Percentiles rank a stretch among this genome's conserved stretches.
These are phyloP conservation scores for Parus major DNA, from an alignment of 2,113 vertebrate genomes.

Conservation along the genomic window DNA sequence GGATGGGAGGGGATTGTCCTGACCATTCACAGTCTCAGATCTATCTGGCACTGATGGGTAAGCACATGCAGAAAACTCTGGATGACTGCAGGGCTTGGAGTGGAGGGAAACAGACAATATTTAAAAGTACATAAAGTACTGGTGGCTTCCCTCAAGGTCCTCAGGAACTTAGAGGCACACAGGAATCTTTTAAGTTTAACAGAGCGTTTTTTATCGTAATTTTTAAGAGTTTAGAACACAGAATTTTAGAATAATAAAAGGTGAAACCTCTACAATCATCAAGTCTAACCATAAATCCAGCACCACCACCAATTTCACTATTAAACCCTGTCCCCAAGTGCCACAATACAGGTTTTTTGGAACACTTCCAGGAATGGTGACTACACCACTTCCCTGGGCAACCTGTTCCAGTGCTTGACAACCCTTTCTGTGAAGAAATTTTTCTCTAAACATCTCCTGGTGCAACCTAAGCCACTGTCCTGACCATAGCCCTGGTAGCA, in stretches of 20 bases:
- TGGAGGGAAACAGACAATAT: background rate
- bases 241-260: background rate
- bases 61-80: background rate
- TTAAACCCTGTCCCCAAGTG: background rate
- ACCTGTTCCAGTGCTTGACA: background rate
- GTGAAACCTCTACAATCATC: background rate
- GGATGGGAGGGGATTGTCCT: background rate
- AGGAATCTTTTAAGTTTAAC: background rate
- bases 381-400: background rate
- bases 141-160: background rate
- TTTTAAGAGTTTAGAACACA: background rate
- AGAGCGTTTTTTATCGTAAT: background rate
- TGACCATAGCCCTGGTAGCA: background rate
- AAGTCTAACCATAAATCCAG: background rate
- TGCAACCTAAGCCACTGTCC: background rate
- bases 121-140: background rate
- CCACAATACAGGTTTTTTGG: background rate
- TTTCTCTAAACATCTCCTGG: background rate
- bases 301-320: background rate
- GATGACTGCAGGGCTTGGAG: background rate
- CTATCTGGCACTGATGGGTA: background rate
- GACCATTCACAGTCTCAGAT: background rate
- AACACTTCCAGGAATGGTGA: background rate
- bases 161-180: background rate
- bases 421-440: background rate